These are phyloP conservation scores for Parnassius smintheus DNA, from an alignment of 2,888 invertebrate genomes.

Conservation along the genomic window DNA sequence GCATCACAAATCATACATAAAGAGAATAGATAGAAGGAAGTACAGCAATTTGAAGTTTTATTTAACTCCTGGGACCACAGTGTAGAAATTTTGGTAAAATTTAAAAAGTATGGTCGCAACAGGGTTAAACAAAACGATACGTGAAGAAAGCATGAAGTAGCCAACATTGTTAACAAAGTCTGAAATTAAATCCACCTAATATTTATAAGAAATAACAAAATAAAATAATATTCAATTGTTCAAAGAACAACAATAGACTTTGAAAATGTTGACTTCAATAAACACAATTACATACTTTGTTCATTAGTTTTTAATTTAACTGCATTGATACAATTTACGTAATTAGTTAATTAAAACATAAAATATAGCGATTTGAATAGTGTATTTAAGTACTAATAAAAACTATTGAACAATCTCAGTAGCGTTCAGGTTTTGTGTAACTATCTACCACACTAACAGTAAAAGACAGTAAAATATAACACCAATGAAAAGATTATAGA, in stretches of 20 bases:
- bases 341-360: constrained; percentile 18
- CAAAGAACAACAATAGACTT: constrained; percentile 52
- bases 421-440: constrained; percentile 65
- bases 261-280: constrained; percentile 58
- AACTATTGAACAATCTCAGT: constrained; percentile 73
- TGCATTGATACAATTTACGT: background rate
- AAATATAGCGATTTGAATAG: constrained; percentile 5
- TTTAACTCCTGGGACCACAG: constrained; percentile 74
- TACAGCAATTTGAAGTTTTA: constrained; percentile 73
- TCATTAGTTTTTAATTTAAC: constrained; percentile 51
- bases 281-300: constrained; percentile 52
- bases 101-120: constrained; percentile 49
- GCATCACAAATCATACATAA: constrained; percentile 48
- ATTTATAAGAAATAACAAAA: too few relatives aligned
- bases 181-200: constrained; percentile 40
- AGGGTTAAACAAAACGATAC: constrained; percentile 74
- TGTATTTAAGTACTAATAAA: constrained; percentile 37
- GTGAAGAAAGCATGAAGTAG: constrained; percentile 69
- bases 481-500: constrained; percentile 30
- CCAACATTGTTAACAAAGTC: constrained; percentile 54
- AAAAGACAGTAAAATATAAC: constrained; percentile 35
- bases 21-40: constrained; percentile 59
- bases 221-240: too few relatives aligned
- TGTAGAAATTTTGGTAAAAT: constrained; percentile 38
- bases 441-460: constrained; percentile 48